phyloP scores from a whole-genome alignment of 2,888 invertebrate genomes.

The Apotomis betuletana region DNA sequence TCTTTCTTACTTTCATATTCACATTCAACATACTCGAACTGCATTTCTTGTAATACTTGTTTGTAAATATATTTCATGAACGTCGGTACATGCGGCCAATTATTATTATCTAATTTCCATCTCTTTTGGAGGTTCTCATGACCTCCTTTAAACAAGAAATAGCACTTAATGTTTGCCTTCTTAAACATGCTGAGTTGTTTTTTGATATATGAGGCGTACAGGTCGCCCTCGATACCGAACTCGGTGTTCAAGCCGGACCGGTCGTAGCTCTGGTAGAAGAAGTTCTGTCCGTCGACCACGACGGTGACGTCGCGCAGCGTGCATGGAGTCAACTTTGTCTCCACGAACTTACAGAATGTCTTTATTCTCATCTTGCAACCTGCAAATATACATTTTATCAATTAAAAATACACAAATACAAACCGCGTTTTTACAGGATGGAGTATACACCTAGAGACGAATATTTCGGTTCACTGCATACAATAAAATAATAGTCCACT shows the following conservation, averaged over 20 bases:
- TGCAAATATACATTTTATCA: background rate
- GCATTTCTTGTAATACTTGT: constrained; percentile 33
- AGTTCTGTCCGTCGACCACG: constrained; percentile 39
- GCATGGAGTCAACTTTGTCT: constrained; percentile 8
- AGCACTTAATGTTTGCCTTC: constrained; percentile 33
- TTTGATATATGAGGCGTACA: constrained; percentile 27
- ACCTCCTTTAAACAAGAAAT: constrained; percentile 39
- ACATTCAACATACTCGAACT: constrained; percentile 14
- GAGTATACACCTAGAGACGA: too few relatives aligned
- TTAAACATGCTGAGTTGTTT: constrained; percentile 32
- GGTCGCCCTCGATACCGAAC: constrained; percentile 32
- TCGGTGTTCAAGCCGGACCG: background rate
- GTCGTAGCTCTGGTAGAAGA: constrained; percentile 21
- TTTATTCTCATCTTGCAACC: constrained; percentile 22
- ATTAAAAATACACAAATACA: too few relatives aligned
- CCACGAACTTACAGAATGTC: constrained; percentile 11
- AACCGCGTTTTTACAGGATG: too few relatives aligned
- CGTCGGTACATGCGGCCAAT: background rate
- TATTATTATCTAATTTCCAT: background rate
- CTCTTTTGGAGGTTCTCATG: constrained; percentile 17
- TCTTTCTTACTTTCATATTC: constrained; percentile 36
- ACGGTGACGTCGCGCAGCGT: constrained; percentile 18
- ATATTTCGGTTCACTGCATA: too few relatives aligned
- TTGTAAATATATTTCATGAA: constrained; percentile 29
- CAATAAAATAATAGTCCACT: too few relatives aligned